A percentile compares a stretch with the other conserved stretches of the same genome.
Conservation (phyloP, 2,888 invertebrate genomes). For the Chymomyza caudatula region DNA sequence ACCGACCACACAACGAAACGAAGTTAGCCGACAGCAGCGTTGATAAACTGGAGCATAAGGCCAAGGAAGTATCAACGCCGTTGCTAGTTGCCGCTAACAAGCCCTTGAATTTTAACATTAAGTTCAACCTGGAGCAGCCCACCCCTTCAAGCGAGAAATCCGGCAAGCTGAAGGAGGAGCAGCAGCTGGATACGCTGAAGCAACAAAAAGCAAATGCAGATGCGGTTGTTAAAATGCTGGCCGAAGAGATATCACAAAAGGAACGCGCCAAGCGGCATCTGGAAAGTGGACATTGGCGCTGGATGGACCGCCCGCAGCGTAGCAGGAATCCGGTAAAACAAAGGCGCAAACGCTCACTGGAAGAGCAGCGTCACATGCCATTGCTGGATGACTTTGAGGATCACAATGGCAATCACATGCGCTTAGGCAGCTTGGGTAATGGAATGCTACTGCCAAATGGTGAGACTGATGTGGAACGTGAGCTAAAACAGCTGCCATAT, state of each 20-base stretch:
- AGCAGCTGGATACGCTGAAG: not conserved
- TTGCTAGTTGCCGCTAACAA: not conserved
- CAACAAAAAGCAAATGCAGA: conserved; percentile 27
- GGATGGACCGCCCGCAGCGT: conserved; percentile 13
- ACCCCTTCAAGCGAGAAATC: no score
- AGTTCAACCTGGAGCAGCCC: not conserved
- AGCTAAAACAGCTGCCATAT: not conserved
- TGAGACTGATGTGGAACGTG: conserved; percentile 7
- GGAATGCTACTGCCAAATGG: conserved; percentile 26
- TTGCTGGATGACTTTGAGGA: conserved; percentile 48
- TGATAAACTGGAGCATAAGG: not conserved
- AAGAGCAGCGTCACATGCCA: not conserved
- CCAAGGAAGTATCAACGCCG: not conserved
- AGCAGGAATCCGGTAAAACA: not conserved
- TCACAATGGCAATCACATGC: conserved; percentile 49
- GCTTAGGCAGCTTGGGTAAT: conserved; percentile 24
- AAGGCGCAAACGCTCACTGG: conserved; percentile 14
- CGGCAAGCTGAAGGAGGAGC: not conserved
- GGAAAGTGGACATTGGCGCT: conserved; percentile 13
- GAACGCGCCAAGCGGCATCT: conserved; percentile 39
- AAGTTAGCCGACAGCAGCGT: no score
- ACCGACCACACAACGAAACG: no score
- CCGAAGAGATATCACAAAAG: conserved; percentile 38
- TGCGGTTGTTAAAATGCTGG: conserved; percentile 50
- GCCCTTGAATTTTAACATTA: not conserved